Evolutionary conservation across 2,113 vertebrate genomes (phyloP), one percentile per base, ranked within the genome.

Genomic region (Corythaixoides concolor): DNA sequence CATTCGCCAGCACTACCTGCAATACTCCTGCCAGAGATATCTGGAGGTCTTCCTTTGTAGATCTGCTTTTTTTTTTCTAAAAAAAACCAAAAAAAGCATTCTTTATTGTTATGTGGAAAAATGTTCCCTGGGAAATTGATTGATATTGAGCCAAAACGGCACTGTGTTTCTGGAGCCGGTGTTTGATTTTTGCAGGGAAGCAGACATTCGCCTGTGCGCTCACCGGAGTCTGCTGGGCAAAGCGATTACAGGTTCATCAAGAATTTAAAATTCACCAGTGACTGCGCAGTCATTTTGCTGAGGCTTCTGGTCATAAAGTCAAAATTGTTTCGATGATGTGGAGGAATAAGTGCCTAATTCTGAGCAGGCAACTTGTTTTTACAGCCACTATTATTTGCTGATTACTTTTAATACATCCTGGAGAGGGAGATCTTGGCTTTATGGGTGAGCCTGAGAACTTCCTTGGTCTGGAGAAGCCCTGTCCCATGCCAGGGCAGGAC

Each of bases 231-330:
- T 77, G 72, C 75, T 27, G 79, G 82, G 82, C 85, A 59, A 59
- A 88, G 85, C 85, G 63, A 77, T 95, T 78, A 70, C 23, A 55
- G n/a, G 56, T 70, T 97, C 90, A 84, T 86, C 90, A 94, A 52
- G 79, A 80, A 77, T 94, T 94, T 95, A 59, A 95, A 92, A 93
- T 67, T 81, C 93, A 67, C 55, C n/a, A 11, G 70, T 66, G 70
- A 23, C 70, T 90, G 52, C 41, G 10, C n/a, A 39, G 47, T 47
- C 41, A 12, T 77, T 76, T 93, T 23, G 6, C 28, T 77, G 63
- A 55, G 77, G 59, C 37, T 96, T 47, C 82, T 95, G 72, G 60
- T 90, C 74, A 86, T 78, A 43, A 89, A 90, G 60, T 74, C 43
- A 93, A 39, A 93, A 77, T 47, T 28, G 19, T 75, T 88, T 66